Conservation (phyloP, 2,113 vertebrate species). For the Corvus hawaiiensis region DNA sequence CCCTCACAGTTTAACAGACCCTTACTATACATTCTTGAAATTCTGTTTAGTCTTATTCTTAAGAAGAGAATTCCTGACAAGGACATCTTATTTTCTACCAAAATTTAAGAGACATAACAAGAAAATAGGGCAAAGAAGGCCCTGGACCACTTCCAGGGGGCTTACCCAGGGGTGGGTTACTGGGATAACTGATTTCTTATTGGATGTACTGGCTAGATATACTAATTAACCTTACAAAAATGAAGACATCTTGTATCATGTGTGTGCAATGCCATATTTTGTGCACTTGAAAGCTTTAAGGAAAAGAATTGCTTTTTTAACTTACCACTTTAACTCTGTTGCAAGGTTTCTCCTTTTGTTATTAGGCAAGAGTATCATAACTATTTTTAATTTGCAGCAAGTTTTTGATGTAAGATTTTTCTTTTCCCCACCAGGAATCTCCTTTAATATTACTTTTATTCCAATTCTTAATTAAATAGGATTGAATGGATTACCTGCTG, state of each 20-base stretch:
- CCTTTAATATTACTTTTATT: slow-evolving; percentile 36
- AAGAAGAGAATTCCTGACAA: neutral
- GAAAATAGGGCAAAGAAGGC: neutral
- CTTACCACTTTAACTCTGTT: neutral
- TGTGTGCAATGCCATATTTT: neutral
- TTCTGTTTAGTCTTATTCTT: neutral
- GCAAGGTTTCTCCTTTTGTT: neutral
- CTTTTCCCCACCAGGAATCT: slow-evolving; percentile 25
- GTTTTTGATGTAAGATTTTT: neutral
- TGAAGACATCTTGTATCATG: neutral
- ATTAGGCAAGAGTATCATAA: neutral
- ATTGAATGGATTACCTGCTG: slow-evolving; percentile 51
- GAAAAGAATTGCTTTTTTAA: neutral
- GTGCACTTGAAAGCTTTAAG: neutral
- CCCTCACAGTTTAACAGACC: neutral
- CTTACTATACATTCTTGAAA: neutral
- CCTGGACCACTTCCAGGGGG: neutral
- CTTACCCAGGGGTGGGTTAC: neutral
- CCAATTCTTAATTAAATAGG: slow-evolving; percentile 55
- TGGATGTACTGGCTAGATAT: neutral
- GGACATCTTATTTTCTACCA: neutral
- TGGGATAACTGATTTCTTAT: neutral
- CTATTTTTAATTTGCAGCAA: neutral
- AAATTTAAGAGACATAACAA: neutral
- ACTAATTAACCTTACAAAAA: neutral